A percentile compares a stretch with the other conserved stretches of the same genome.
Conservation (phyloP, 2,113 vertebrate species). For the Echinops telfairi region DNA sequence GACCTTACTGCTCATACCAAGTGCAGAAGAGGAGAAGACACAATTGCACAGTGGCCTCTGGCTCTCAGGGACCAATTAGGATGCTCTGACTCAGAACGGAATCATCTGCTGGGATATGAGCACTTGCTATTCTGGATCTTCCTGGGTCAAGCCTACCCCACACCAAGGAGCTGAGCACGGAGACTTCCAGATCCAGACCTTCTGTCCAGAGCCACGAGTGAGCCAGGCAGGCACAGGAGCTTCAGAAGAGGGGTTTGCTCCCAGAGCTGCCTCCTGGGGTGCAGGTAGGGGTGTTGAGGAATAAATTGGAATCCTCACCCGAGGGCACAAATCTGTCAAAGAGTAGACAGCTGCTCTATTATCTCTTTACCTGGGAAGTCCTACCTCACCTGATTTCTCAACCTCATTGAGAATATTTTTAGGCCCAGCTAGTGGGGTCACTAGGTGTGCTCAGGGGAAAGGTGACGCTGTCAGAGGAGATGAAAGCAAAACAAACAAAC, state of each 20-base stretch:
- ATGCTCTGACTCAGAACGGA: conserved; percentile 40
- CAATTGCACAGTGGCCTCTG: neutral
- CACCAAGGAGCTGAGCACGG: neutral
- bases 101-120: conserved; percentile 60
- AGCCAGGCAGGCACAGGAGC: neutral
- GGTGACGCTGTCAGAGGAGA: too few relatives aligned
- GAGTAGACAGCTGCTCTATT: neutral
- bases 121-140: conserved; percentile 33
- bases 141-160: neutral
- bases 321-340: neutral
- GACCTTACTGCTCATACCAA: neutral
- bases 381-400: neutral
- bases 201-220: neutral
- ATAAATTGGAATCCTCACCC: neutral
- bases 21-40: conserved; percentile 1
- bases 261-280: neutral
- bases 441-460: too few relatives aligned
- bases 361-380: neutral
- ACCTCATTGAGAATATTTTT: too few relatives aligned
- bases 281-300: neutral
- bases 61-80: conserved; percentile 63
- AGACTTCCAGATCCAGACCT: neutral
- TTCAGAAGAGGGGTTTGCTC: neutral
- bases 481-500: too few relatives aligned
- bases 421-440: too few relatives aligned